Evolutionary conservation across 1,140 invertebrate genomes (phyloP).

Genomic region (Leptinotarsa lineolata): DNA sequence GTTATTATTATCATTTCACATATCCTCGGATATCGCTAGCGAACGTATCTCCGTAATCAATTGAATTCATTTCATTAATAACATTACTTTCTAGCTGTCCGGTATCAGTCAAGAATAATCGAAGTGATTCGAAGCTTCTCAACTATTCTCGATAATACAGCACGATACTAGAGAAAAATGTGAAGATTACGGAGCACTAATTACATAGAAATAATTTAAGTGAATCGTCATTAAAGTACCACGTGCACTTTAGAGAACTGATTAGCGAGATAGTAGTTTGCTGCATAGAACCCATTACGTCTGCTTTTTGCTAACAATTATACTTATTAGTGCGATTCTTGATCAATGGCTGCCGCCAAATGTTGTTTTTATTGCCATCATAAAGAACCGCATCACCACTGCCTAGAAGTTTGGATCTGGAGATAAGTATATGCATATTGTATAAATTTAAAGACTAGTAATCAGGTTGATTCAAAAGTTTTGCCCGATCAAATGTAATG

Average conservation of each 20-base stretch:
- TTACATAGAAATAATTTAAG: slow-evolving; percentile 9
- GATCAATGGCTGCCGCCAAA: not conserved
- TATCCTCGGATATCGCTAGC: too few species aligned
- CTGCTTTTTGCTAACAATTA: slow-evolving; percentile 31
- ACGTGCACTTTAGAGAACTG: not conserved
- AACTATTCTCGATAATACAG: not conserved
- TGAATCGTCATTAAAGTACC: slow-evolving; percentile 14
- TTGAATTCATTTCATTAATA: not conserved
- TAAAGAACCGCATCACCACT: not conserved
- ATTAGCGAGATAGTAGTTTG: slow-evolving; percentile 15
- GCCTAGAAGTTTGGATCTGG: too few species aligned
- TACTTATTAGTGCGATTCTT: slow-evolving; percentile 27
- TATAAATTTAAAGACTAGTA: too few species aligned
- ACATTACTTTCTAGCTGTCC: not conserved
- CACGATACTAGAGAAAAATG: not conserved
- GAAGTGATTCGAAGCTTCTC: not conserved
- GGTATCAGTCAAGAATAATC: not conserved
- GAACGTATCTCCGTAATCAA: not conserved
- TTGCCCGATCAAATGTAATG: too few species aligned
- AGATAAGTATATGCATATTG: too few species aligned
- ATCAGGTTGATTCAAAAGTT: too few species aligned
- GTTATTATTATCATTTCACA: too few species aligned
- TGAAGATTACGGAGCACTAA: not conserved
- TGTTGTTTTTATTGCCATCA: not conserved
- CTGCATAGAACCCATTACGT: slow-evolving; percentile 15